Evolutionary conservation across 2,797 vertebrate genomes (phyloP), one percentile per base, ranked within the genome.

Genomic region (Chiropotes sagulatus): DNA sequence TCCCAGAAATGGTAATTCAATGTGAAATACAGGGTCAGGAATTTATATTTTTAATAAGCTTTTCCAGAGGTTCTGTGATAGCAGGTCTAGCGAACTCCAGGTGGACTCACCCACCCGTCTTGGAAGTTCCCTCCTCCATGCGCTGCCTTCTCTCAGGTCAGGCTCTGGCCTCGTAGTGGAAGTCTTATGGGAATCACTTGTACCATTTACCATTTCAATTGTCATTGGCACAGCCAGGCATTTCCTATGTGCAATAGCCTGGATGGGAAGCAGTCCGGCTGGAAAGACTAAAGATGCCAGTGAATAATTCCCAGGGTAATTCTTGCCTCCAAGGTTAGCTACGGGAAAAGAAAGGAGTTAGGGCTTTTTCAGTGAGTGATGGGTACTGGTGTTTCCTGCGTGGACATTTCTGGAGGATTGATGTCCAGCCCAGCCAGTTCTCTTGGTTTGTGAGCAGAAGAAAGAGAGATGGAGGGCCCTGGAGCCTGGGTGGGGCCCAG

Each of bases 371-470:
- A 70, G 0, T 79, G 87, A 90, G n/a, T 85, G 95, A 64, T 64
- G 44, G 61, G 57, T 44, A 36, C 86, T 91, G 83, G 44, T 92
- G 46, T 97, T 97, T 96, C 79, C 88, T 96, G 70, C 24, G 26
- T 78, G 41, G 79, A 57, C 50, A 14, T 94, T 87, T 83, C 83
- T 84, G 79, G 85, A 91, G 50, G 86, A 78, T 88, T 88, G 24
- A 61, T 48, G n/a, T 96, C 58, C 73, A 54, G 39, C 26, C 52
- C 33, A 44, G 36, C 70, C 36, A 9, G 75, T 96, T 88, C 19
- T 93, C 39, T 93, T 96, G 13, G 52, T 67, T 10, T 94, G 70
- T 92, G 89, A 94, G 57, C 20, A 95, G 36, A 44, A 94, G 75
- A 36, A 86, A 96, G 83, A 92, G 72, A 90, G 36, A 58, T 13